Evolutionary conservation across 2,113 vertebrate genomes (phyloP), one percentile per base, ranked within the genome.

Genomic region (Bucco capensis): DNA sequence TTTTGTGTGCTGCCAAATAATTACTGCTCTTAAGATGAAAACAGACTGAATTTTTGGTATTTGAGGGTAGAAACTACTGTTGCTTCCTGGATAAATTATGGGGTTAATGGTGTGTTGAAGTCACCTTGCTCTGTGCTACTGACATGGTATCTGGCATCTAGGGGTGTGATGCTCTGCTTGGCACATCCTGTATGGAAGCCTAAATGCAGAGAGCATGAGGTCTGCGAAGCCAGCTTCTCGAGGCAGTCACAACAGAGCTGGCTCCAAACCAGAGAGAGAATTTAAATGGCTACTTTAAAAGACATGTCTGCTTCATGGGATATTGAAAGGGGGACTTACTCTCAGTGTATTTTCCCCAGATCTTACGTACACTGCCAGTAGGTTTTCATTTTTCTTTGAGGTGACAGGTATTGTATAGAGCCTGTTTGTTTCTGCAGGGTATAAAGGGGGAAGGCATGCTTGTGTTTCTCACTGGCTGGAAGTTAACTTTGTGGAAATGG

Each of bases 1-100:
- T 82, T 83, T 54, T 86, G 9, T 60, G n/a, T 82, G 22, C 25
- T 74, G 76, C 53, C 49, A 91, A 90, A 71, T 81, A 88, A 57
- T 86, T 93, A 92, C 49, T 93, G 28, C 35, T 77, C 11, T 54
- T 67, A 57, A 22, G 31, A 80, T 71, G 65, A 84, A 91, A 89
- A 60, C 38, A 25, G 38, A 28, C 19, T 73, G 30, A 61, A 28
- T 80, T 78, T 82, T 65, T 5, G 2, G 21, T 40, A 2, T 69
- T 30, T n/a, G 51, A 42, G 53, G 9, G 31, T 54, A 37, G 73
- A 50, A 84, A 31, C 37, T 58, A 16, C 19, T 69, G 62, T 38
- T 8, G 2, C 25, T 86, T 89, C 31, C 37, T 42, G 37, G 7
- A 62, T 66, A 46, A 51, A 18, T 69, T n/a, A 22, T 44, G 47